Percentiles rank a stretch among this genome's conserved stretches.
Evolutionary conservation across 2,113 vertebrate species (phyloP).

Genomic region (Dicrurus megarhynchus): DNA sequence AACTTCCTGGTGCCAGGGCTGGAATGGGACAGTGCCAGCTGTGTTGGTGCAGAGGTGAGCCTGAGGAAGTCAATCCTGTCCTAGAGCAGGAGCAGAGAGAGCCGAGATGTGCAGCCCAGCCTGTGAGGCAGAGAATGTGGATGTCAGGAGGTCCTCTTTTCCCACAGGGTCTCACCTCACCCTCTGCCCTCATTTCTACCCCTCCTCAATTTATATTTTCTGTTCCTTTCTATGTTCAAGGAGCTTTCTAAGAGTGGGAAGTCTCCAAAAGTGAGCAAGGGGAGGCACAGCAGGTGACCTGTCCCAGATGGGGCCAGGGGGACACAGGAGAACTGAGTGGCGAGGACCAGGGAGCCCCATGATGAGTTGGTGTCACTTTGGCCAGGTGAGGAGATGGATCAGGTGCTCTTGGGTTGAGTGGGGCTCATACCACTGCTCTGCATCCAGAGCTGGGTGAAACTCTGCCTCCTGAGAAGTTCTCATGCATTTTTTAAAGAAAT

Average conservation of each 20-base stretch:
- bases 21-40: accelerated
- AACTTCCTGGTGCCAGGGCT: background rate
- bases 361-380: accelerated
- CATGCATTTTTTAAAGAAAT: background rate
- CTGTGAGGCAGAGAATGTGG: background rate
- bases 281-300: background rate
- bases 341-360: background rate
- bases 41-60: background rate
- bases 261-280: background rate
- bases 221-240: background rate
- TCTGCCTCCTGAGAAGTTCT: background rate
- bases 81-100: background rate
- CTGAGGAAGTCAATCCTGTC: background rate
- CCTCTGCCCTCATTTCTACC: background rate
- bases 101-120: background rate
- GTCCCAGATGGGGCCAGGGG: background rate
- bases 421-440: background rate
- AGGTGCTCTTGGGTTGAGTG: background rate
- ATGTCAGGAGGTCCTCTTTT: background rate
- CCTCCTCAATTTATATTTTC: background rate
- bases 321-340: background rate
- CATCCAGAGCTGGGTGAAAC: too few relatives aligned
- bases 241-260: background rate
- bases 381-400: background rate
- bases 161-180: background rate